Evolutionary conservation across 2,888 invertebrate species (phyloP), one percentile per base, ranked within the genome.

Genomic region (Synanthedon vespiformis): DNA sequence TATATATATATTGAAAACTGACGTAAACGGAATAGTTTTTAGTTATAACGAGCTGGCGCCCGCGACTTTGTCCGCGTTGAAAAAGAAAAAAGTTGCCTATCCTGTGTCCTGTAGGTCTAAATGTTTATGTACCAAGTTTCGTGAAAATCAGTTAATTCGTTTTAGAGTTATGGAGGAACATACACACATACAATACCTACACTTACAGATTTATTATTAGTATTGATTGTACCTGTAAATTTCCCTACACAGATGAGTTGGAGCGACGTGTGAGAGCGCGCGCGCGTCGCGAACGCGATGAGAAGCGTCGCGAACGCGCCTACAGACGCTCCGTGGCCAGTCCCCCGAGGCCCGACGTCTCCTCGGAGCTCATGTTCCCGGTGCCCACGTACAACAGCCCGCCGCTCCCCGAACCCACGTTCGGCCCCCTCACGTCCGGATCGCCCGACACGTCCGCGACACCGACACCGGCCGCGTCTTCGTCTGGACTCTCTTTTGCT

Each of bases 231-330:
- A n/a, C n/a, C n/a, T n/a, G n/a, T n/a, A n/a, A n/a, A n/a, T n/a
- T n/a, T n/a, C n/a, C n/a, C n/a, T n/a, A n/a, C 16, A 16, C 66
- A 94, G 95, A 91, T 56, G 95, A 96, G 74, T 69, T 97, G 52
- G 90, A 92, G 5, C 88, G 89, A 11, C 90, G 96, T 2, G 91
- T 91, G 34, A 90, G 90, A 50, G 78, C 88, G 12, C 91, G 97
- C 4, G 91, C 91, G 49, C 91, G 92, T 6, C 89, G 91, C 22
- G 92, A 91, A 48, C 90, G 92, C 10, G 94, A 95, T 13, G 97
- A 97, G 70, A 90, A 90, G 22, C 91, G 92, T 40, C 90, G 94
- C 3, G 95, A 96, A 69, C 92, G 92, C 57, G 90, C 92, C n/a
- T 92, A 93, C 57, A 91, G 78, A 89, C 94, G 77, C 88, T 91